Base-by-base conservation (phyloP, 2,113 vertebrate genomes). In the Syngnathus floridae region DNA sequence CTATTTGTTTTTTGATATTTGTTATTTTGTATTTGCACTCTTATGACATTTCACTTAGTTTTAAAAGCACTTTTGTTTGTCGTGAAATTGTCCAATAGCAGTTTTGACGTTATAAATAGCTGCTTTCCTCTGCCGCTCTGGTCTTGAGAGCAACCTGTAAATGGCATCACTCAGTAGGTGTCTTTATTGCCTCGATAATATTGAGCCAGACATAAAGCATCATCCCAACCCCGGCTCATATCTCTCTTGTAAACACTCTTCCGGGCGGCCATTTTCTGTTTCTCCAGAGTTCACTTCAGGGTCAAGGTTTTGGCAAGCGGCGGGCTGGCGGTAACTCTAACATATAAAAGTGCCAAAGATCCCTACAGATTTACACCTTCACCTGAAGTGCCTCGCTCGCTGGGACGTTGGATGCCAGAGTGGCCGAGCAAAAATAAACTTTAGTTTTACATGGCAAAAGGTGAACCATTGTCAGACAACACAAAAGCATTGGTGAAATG, bases 281-380 rank as follows among this genome's bases (percentile, higher is more conserved):
- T 6, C 10, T n/a, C 26, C 5, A 31, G 52, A 66, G 74, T 71
- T 75, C 67, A 70, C n/a, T 26, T 41, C 37, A 41, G 68, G 64
- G 59, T 70, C 51, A 74, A 54, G 62, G 40, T 62, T 64, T 35
- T 62, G 55, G 11, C 56, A 73, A 64, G 41, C 4, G 8, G 16
- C 22, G 8, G 16, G n/a, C 48, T 58, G 16, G 22, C 65, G 57
- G 64, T 61, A 68, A 66, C 57, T 67, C 69, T 69, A n/a, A 36
- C n/a, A 66, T 12, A 38, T 75, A 56, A 67, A 70, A 64, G 40
- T 71, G 63, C 78, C n/a, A 65, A 66, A 60, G 38, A 54, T 41
- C 31, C 16, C n/a, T 40, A 35, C 11, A 48, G 61, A 65, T 57
- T 66, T 65, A 65, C 69, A 69, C 62, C 58, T 62, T 22, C 48